Evolutionary conservation across 2,797 vertebrate species (phyloP), one percentile per base, ranked within the genome.

Genomic region (Luscinia megarhynchos): DNA sequence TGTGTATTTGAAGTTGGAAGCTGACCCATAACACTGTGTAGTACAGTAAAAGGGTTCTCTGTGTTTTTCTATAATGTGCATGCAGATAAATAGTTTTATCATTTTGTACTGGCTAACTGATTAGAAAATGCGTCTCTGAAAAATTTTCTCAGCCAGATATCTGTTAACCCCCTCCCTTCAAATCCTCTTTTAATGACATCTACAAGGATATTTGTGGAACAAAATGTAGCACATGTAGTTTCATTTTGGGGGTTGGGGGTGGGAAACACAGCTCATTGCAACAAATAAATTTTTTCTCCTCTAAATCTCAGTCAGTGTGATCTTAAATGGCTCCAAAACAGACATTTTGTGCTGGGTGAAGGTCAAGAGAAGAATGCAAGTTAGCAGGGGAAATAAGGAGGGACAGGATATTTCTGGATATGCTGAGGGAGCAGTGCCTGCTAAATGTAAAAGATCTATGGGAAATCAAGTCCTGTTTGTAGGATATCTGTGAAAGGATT

Each of bases 1-100:
- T 92, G 90, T 92, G 17, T 93, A 75, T 90, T 81, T 95, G 51
- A 93, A 93, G 53, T 82, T 95, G 85, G 78, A 91, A 96, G 57
- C 22, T 82, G 91, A 94, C 89, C 94, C 67, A 26, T 55, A 80
- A 82, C 75, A 87, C 54, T 61, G n/a, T 38, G 53, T 67, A 93
- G 36, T 78, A 86, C 62, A 83, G 54, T 55, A 80, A 90, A 66
- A 89, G 2, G 0, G 4, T 34, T 73, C 23, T 84, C 4, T 50
- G 30, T 45, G 45, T 68, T 74, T 78, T 85, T 19, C 57, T 41
- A 17, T 69, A 72, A 58, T 18, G 10, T 69, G 16, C n/a, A 63
- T 50, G 27, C 17, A 72, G 23, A 79, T 61, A 27, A 78, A 79
- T 29, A 59, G 30, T 67, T 93, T 78, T 76, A 41, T 59, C 23